Percentiles rank a stretch among this genome's conserved stretches.
Conservation (phyloP, 1,140 invertebrate species). For the Homarus americanus region DNA sequence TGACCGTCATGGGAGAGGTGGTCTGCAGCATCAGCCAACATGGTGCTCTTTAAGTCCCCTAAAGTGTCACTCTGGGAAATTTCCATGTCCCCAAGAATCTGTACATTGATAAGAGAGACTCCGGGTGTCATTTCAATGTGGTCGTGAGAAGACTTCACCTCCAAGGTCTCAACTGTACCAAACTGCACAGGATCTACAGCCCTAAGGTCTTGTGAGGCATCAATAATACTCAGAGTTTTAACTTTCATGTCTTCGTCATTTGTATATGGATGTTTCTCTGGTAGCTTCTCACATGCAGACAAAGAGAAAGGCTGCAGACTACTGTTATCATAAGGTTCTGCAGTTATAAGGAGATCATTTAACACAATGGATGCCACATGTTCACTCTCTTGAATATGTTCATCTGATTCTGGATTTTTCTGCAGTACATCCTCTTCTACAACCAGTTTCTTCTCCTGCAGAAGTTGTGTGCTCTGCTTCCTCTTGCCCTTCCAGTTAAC, state of each 20-base stretch:
- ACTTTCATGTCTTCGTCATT: conserved; percentile 62
- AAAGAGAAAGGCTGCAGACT: conserved; percentile 62
- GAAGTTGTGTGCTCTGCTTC: conserved; percentile 17
- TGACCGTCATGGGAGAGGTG: conserved; percentile 37
- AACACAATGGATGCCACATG: conserved; percentile 69
- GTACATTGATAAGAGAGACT: conserved; percentile 63
- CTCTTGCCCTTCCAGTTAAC: conserved; percentile 50
- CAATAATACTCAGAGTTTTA: conserved; percentile 63
- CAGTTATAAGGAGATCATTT: conserved; percentile 69
- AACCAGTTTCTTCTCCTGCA: conserved; percentile 38
- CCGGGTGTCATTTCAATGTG: conserved; percentile 73
- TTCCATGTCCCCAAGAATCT: conserved; percentile 66
- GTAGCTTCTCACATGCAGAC: conserved; percentile 60
- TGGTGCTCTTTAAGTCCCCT: conserved; percentile 34
- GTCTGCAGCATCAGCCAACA: conserved; percentile 43
- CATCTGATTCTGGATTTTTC: conserved; percentile 12
- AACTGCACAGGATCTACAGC: conserved; percentile 61
- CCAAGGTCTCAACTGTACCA: conserved; percentile 64
- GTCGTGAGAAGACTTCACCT: conserved; percentile 74
- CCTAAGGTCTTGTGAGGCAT: conserved; percentile 40
- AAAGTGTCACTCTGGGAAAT: conserved; percentile 53
- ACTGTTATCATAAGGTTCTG: conserved; percentile 62
- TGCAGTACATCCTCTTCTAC: conserved; percentile 22
- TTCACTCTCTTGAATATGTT: conserved; percentile 47
- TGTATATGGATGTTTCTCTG: conserved; percentile 45